Evolutionary conservation across 2,113 vertebrate genomes (phyloP).

Genomic region (Oncorhynchus gorbuscha): DNA sequence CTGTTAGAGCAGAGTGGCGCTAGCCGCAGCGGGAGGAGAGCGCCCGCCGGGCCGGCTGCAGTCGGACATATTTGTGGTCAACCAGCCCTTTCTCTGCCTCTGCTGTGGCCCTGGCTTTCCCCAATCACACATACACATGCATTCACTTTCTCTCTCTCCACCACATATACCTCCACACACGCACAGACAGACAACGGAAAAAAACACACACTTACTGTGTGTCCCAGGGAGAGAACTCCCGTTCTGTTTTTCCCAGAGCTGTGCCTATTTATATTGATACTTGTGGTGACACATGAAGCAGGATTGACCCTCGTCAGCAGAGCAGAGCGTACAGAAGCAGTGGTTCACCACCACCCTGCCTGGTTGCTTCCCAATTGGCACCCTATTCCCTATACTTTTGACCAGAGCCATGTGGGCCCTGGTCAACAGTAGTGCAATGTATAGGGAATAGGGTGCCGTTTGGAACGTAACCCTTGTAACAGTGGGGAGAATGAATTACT

Average conservation of each 20-base stretch:
- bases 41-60: constrained; percentile 70
- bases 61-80: constrained; percentile 78
- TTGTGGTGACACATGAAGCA: constrained; percentile 47
- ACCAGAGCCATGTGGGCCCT: not conserved
- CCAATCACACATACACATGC: constrained; percentile 34
- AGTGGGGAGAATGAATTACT: constrained; percentile 63
- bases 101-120: not conserved
- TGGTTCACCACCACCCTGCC: constrained; percentile 47
- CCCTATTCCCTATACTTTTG: not conserved
- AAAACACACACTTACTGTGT: not conserved
- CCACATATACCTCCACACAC: not conserved
- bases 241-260: constrained; percentile 35
- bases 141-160: constrained; percentile 13
- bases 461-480: constrained; percentile 21
- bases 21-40: constrained; percentile 43
- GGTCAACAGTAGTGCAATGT: no score
- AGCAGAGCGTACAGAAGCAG: constrained; percentile 1
- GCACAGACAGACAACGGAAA: not conserved
- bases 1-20: constrained; percentile 33
- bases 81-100: constrained; percentile 29
- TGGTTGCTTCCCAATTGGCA: no score
- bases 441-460: no score
- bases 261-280: constrained; percentile 60
- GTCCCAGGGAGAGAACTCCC: not conserved
- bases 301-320: constrained; percentile 64